phyloP scores from a whole-genome alignment of 2,113 vertebrate species.

The Thinocorus orbignyianus region DNA sequence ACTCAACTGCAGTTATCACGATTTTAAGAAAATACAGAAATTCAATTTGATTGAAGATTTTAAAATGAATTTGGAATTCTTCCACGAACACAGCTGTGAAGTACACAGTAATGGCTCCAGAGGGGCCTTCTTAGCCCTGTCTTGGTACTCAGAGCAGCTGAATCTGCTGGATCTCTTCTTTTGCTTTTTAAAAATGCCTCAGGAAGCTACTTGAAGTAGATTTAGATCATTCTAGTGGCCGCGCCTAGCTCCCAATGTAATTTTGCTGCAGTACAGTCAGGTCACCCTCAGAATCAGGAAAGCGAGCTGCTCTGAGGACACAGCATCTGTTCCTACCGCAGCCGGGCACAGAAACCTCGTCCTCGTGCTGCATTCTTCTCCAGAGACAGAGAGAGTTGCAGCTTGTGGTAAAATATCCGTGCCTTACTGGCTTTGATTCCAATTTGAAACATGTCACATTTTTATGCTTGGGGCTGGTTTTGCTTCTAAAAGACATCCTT shows the following conservation, averaged over 20 bases:
- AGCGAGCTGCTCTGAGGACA: neutral
- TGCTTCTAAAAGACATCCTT: neutral
- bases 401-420: neutral
- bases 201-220: neutral
- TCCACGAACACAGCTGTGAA: neutral
- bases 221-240: neutral
- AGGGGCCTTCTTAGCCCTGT: neutral
- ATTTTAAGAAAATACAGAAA: neutral
- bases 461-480: neutral
- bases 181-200: neutral
- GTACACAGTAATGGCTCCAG: neutral
- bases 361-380: neutral
- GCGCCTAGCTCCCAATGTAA: fast-evolving
- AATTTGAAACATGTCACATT: neutral
- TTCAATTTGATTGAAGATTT: no score
- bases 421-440: neutral
- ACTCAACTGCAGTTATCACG: neutral
- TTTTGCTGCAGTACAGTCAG: neutral
- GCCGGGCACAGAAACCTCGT: fast-evolving
- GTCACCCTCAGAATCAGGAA: neutral
- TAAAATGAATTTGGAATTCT: neutral
- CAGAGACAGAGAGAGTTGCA: neutral
- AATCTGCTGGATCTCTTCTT: neutral
- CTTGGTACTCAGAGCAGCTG: neutral
- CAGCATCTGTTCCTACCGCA: fast-evolving